Conservation (phyloP, 2,797 vertebrate species). For the Enteromius radiatus region DNA sequence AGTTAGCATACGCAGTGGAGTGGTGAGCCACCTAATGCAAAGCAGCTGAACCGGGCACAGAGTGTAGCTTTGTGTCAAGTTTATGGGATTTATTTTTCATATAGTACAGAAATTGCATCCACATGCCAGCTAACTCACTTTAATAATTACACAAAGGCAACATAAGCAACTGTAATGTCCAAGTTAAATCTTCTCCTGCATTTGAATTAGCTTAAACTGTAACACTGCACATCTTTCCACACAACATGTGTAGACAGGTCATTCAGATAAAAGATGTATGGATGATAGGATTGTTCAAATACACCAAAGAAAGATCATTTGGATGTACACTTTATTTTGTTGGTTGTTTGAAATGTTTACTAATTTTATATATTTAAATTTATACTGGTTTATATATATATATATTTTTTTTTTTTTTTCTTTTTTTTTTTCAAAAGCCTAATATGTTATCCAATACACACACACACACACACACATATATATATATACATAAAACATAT, state of each 20-base stretch:
- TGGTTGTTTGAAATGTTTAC: background rate
- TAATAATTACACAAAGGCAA: constrained; percentile 24
- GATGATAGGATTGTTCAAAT: background rate
- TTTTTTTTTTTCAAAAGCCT: no score
- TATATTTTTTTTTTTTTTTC: no score
- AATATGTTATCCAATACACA: no score
- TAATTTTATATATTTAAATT: no score
- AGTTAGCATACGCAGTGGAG: constrained; percentile 41
- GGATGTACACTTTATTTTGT: background rate
- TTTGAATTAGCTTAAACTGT: background rate
- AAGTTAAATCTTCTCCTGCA: background rate
- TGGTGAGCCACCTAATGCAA: constrained; percentile 39
- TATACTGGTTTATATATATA: no score
- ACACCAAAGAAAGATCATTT: background rate
- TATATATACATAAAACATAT: no score
- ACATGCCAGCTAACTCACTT: constrained; percentile 34
- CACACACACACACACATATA: no score
- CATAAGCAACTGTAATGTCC: constrained; percentile 7
- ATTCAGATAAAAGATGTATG: background rate
- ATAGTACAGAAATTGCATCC: background rate
- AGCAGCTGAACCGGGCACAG: constrained; percentile 11
- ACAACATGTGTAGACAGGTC: background rate
- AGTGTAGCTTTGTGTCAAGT: constrained; percentile 26
- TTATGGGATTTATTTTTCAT: constrained; percentile 9
- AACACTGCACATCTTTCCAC: background rate